Evolutionary conservation across 2,888 invertebrate species (phyloP), one percentile per base, ranked within the genome.

Genomic region (Boloria euphrosyne): DNA sequence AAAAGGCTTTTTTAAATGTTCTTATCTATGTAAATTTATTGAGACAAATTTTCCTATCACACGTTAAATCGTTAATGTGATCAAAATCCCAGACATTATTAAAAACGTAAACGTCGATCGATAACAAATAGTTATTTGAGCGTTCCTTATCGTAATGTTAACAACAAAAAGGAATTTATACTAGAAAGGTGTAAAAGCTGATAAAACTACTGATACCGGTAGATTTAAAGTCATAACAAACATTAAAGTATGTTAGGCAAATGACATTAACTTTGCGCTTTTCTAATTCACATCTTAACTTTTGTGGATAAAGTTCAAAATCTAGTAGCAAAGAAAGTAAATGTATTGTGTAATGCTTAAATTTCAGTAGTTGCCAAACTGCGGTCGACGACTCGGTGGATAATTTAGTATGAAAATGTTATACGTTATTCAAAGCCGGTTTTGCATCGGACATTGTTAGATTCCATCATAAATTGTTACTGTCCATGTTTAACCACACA

Each of bases 211-310:
- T 70, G 72, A 73, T 71, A 70, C 58, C 60, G 46, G 54, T 59
- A 58, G 70, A 72, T 73, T 73, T 71, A 74, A n/a, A 74, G 58
- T 67, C 74, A 74, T 53, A 65, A 73, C 68, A 73, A 71, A 73
- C 73, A 70, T 18, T 55, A 60, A 66, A 57, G 60, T 68, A 31
- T 66, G 63, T 63, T 63, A 67, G 46, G 38, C 55, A 50, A 64
- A 43, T 59, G 38, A 59, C 59, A 38, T 59, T 49, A 59, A 57
- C 57, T 22, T 57, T 57, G 44, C 16, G 27, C 22, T 59, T 17
- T 31, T 49, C 13, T 16, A 43, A 38, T 17, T 13, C 7, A 54
- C 6, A 54, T 38, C 3, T 4, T 55, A 55, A 7, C 3, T 14
- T 14, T 4, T 3, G 7, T 7, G 0, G 14, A 46, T 61, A 66